Base-by-base conservation (phyloP, 2,113 vertebrate genomes). In the Phalacrocorax carbo region DNA sequence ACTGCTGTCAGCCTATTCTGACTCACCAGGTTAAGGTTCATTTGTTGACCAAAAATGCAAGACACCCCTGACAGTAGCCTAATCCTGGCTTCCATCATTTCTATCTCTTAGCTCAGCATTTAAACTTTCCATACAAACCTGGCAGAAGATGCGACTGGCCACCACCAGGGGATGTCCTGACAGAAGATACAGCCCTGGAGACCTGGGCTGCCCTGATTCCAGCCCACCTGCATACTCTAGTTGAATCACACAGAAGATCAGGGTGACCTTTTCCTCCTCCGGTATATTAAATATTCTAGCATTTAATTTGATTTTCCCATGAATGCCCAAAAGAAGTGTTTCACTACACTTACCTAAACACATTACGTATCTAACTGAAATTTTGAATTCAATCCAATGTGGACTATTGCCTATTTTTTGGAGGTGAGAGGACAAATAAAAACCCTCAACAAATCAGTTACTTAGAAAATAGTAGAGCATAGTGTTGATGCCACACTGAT, bases 391-490 rank as follows among this genome's bases (percentile, higher is more conserved):
- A 65, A 6, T 48, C 65, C 25, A 46, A 1, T n/a, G 17, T 29
- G 15, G 8, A 80, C 16, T 40, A 86, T 27, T 1, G 2, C 34
- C 71, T 78, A 17, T 19, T 48, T 79, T 88, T 90, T 83, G 22
- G 21, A 65, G 40, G 4, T 49, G 30, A 49, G 12, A 72, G 60
- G 61, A 64, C 48, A 78, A 90, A 85, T 61, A 15, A 8, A 25
- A 81, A 44, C 16, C 0, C 1, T 6, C 15, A 26, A 26, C 6
- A 57, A 1, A 4, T 16, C 21, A 13, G 36, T 76, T 71, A 68
- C 38, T 61, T 70, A 36, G 48, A 70, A 93, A 66, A 32, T 10
- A 38, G 38, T 38, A 38, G 44, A 44, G 44, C 15, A 44, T 44
- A 44, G 44, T 44, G 44, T 16, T 44, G 44, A 44, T 16, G 44